These are phyloP conservation scores for Caradrina clavipalpis DNA, from an alignment of 2,888 invertebrate species.

Conservation along the genomic window DNA sequence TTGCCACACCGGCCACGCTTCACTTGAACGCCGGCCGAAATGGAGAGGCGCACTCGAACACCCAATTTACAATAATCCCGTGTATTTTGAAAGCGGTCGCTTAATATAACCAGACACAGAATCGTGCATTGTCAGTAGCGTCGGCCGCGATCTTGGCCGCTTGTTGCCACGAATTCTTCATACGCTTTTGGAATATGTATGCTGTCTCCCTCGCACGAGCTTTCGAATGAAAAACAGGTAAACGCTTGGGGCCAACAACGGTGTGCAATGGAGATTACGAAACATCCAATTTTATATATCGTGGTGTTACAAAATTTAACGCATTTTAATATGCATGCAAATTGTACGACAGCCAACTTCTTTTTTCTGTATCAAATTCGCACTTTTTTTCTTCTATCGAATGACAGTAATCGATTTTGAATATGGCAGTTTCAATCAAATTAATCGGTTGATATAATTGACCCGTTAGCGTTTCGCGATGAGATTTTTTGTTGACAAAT, in stretches of 20 bases:
- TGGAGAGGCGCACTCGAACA: slow-evolving; percentile 77
- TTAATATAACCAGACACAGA: slow-evolving; percentile 88
- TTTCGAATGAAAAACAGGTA: slow-evolving; percentile 87
- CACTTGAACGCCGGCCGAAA: slow-evolving; percentile 80
- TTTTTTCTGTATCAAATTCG: slow-evolving; percentile 51
- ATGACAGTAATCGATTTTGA: slow-evolving; percentile 51
- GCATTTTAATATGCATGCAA: slow-evolving; percentile 72
- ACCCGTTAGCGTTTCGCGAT: slow-evolving; percentile 33
- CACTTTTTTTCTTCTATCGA: slow-evolving; percentile 33
- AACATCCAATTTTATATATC: slow-evolving; percentile 73
- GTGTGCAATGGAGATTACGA: slow-evolving; percentile 74
- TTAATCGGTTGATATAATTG: slow-evolving; percentile 52
- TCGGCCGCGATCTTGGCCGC: slow-evolving; percentile 87
- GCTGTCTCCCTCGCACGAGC: slow-evolving; percentile 81
- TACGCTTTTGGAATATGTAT: slow-evolving; percentile 83
- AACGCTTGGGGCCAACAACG: slow-evolving; percentile 77
- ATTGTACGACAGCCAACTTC: slow-evolving; percentile 62
- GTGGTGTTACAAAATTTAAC: slow-evolving; percentile 74
- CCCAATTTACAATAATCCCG: slow-evolving; percentile 76
- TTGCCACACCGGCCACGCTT: slow-evolving; percentile 88
- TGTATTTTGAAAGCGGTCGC: slow-evolving; percentile 76
- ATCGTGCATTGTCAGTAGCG: slow-evolving; percentile 89
- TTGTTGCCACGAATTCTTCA: slow-evolving; percentile 81
- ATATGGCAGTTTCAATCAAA: slow-evolving; percentile 33
- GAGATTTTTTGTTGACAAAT: slow-evolving; percentile 47